A percentile compares a stretch with the other conserved stretches of the same genome.
Evolutionary conservation across 2,797 vertebrate genomes (phyloP).

Genomic region (Myotis vivesi): DNA sequence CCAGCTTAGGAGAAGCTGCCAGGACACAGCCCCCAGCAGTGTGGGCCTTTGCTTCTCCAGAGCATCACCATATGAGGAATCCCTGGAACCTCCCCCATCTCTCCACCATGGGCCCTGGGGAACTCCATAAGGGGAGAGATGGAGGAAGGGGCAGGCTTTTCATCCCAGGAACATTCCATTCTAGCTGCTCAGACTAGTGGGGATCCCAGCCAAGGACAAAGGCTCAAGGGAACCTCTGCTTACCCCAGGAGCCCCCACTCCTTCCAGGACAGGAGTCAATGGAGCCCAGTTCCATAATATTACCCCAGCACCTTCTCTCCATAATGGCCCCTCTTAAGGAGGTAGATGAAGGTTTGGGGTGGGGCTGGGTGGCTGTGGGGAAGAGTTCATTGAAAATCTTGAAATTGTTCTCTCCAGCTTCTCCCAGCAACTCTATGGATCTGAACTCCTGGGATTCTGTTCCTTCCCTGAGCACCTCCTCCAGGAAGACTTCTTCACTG

Average conservation of each 20-base stretch:
- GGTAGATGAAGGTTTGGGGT: constrained; percentile 6
- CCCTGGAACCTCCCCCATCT: neutral
- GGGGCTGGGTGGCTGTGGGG: constrained; percentile 40
- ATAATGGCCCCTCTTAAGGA: neutral
- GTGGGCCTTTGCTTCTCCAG: neutral
- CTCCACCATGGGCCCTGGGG: neutral
- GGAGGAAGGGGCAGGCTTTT: constrained; percentile 58
- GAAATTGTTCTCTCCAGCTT: constrained; percentile 66
- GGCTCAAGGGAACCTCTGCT: constrained; percentile 47
- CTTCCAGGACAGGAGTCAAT: neutral
- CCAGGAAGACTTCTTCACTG: constrained; percentile 47
- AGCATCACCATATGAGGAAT: constrained; percentile 72
- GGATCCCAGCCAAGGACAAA: constrained; percentile 73
- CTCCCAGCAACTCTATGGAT: constrained; percentile 25
- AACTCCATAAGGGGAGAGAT: constrained; percentile 58
- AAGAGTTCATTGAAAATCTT: constrained; percentile 61
- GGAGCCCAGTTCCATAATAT: neutral
- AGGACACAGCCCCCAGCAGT: neutral
- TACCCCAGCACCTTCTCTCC: neutral
- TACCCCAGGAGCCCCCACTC: neutral
- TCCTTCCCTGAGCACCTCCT: constrained; percentile 42
- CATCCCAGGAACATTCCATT: constrained; percentile 78
- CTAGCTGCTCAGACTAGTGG: constrained; percentile 66
- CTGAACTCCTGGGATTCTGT: constrained; percentile 58
- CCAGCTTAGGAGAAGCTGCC: neutral